Percentiles rank a stretch among this genome's conserved stretches.
phyloP scores from a whole-genome alignment of 1,140 invertebrate genomes.

The Drosophila sechellia region DNA sequence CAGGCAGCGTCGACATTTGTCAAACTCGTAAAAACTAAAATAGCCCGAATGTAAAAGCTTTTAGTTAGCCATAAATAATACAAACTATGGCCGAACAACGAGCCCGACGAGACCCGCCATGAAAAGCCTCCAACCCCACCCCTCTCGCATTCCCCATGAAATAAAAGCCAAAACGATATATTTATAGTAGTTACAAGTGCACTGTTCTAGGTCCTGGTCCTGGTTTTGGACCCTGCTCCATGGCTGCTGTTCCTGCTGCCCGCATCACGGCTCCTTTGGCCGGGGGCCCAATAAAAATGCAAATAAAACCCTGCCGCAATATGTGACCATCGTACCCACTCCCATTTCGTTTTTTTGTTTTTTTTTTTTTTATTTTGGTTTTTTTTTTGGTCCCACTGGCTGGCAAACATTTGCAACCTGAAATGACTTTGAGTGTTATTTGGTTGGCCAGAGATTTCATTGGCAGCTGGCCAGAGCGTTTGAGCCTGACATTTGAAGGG shows the following conservation, averaged over 20 bases:
- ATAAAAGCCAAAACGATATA: conserved; percentile 70
- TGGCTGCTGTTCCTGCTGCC: not conserved
- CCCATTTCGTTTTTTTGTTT: not conserved
- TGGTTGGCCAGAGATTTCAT: conserved; percentile 78
- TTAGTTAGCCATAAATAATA: conserved; percentile 78
- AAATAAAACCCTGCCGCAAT: conserved; percentile 75
- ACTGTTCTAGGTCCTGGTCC: conserved; percentile 12
- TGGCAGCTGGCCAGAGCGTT: conserved; percentile 66
- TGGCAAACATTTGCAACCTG: conserved; percentile 66
- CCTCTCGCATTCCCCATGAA: conserved; percentile 10
- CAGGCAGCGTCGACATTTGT: conserved; percentile 52
- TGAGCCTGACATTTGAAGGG: conserved; percentile 33
- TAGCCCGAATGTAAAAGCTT: conserved; percentile 74
- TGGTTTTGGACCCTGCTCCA: not conserved
- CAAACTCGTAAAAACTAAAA: conserved; percentile 77
- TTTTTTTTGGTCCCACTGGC: conserved; percentile 2
- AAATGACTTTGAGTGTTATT: conserved; percentile 81
- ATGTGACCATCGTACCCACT: conserved; percentile 51
- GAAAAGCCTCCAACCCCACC: not conserved
- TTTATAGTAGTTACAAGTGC: conserved; percentile 62
- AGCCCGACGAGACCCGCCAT: conserved; percentile 8
- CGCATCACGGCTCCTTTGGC: not conserved
- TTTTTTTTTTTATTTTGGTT: not conserved
- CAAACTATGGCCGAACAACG: conserved; percentile 63
- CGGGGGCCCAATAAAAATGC: conserved; percentile 71